Conservation (phyloP, 2,797 vertebrate species). For the Karalla daura region DNA sequence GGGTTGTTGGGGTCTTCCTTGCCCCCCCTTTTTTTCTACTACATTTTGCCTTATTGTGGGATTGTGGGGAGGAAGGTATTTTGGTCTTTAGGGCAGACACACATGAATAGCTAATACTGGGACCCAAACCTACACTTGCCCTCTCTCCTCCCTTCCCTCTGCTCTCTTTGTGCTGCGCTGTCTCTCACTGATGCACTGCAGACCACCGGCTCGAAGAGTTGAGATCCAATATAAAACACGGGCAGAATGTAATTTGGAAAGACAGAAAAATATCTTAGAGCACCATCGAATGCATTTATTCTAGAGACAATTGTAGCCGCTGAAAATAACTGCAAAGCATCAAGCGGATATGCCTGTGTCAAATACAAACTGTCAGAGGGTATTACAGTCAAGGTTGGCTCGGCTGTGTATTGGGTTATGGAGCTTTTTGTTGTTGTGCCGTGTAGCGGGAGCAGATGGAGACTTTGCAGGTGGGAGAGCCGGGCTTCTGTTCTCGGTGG, state of each 20-base stretch:
- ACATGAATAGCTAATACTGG: constrained; percentile 61
- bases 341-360: constrained; percentile 51
- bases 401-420: constrained; percentile 53
- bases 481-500: constrained; percentile 79
- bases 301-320: constrained; percentile 40
- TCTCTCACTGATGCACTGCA: constrained; percentile 43
- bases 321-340: constrained; percentile 60
- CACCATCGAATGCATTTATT: constrained; percentile 56
- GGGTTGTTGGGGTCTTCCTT: constrained; percentile 43
- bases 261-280: constrained; percentile 56
- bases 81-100: constrained; percentile 35
- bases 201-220: constrained; percentile 47
- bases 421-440: constrained; percentile 59
- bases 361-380: constrained; percentile 58
- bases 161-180: constrained; percentile 18
- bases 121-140: constrained; percentile 21
- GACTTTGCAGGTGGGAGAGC: constrained; percentile 85
- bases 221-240: constrained; percentile 39
- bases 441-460: constrained; percentile 84
- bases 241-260: constrained; percentile 52
- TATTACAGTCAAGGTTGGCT: constrained; percentile 65
- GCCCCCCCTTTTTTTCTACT: constrained; percentile 35
- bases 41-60: constrained; percentile 38
- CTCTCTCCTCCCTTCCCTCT: constrained; percentile 18
- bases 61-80: constrained; percentile 10